Evolutionary conservation across 2,113 vertebrate genomes (phyloP).

Genomic region (Dipodomys spectabilis): DNA sequence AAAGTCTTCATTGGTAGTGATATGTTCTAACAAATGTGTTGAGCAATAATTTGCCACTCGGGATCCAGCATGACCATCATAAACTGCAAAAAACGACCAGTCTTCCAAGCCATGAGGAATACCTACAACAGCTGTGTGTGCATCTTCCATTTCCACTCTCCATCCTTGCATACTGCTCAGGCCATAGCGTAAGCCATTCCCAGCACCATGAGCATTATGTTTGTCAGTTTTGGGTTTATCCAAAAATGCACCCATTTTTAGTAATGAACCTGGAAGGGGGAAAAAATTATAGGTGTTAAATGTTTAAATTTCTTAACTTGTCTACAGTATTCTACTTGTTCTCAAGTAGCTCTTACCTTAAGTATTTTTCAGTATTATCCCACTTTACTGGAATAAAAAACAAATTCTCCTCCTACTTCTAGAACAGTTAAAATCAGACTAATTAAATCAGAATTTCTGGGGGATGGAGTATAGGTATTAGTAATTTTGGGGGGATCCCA

Average conservation of each 20-base stretch:
- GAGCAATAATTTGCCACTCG: constrained; percentile 98
- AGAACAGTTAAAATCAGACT: constrained; percentile 8
- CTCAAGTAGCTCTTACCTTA: not conserved
- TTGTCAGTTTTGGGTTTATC: constrained; percentile 99
- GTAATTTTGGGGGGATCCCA: not conserved
- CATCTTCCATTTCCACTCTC: constrained; percentile 99
- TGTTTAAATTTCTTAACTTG: not conserved
- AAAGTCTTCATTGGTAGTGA: constrained; percentile 95
- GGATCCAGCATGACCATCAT: constrained; percentile 98
- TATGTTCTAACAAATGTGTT: constrained; percentile 97
- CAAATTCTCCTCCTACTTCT: not conserved
- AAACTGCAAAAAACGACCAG: constrained; percentile 99
- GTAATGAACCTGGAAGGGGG: constrained; percentile 86
- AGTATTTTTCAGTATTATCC: constrained; percentile 40
- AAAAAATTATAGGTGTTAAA: constrained; percentile 67
- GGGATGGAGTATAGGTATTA: no score
- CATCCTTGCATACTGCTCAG: constrained; percentile 99
- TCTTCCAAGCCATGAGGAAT: constrained; percentile 95
- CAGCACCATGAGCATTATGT: constrained; percentile 95
- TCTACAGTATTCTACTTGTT: not conserved
- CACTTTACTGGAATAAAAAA: constrained; percentile 16
- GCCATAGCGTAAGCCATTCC: constrained; percentile 95
- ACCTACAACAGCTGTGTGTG: constrained; percentile 96
- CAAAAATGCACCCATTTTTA: constrained; percentile 99
- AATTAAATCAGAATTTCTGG: constrained; percentile 31